Percentiles rank a stretch among this genome's conserved stretches.
These are phyloP conservation scores for Styela clava DNA, from an alignment of 23 tunicate genomes.

Conservation along the genomic window DNA sequence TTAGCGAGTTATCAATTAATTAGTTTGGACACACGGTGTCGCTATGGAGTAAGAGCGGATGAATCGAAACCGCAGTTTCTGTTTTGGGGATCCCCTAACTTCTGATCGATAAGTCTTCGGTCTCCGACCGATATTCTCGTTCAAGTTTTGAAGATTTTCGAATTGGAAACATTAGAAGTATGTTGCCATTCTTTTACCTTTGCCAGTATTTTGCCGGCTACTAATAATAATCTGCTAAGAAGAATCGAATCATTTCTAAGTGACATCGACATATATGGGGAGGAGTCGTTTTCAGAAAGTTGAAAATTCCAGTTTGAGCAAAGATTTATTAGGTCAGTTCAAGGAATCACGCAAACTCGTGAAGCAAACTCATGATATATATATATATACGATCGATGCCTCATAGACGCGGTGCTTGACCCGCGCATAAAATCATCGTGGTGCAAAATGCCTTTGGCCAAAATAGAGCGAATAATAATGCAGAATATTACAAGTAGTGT, in stretches of 20 bases:
- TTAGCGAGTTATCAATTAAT: too few species aligned
- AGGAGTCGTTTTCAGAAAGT: not conserved
- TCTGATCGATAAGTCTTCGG: too few species aligned
- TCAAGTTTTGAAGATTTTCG: constrained; percentile 31
- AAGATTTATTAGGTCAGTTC: constrained; percentile 9
- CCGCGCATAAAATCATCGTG: constrained; percentile 36
- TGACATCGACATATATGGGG: not conserved
- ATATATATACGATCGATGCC: constrained; percentile 1
- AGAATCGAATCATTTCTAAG: constrained; percentile 1
- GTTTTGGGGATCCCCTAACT: too few species aligned
- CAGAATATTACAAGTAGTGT: not conserved
- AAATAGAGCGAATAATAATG: not conserved
- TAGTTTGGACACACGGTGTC: too few species aligned
- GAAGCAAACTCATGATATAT: constrained; percentile 6
- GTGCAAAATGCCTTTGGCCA: not conserved
- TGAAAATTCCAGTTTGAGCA: constrained; percentile 21
- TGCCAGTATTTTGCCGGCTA: constrained; percentile 11
- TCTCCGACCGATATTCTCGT: too few species aligned
- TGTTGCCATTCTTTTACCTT: constrained; percentile 8
- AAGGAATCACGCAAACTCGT: not conserved
- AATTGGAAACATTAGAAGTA: constrained; percentile 14
- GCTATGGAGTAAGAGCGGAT: too few species aligned
- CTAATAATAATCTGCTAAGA: not conserved
- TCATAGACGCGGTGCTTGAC: constrained; percentile 14
- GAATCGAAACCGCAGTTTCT: too few species aligned